Evolutionary conservation across 92 coral and sea anemone genomes (phyloP), one percentile per base, ranked within the genome.

Genomic region (Heliopora coerulea): DNA sequence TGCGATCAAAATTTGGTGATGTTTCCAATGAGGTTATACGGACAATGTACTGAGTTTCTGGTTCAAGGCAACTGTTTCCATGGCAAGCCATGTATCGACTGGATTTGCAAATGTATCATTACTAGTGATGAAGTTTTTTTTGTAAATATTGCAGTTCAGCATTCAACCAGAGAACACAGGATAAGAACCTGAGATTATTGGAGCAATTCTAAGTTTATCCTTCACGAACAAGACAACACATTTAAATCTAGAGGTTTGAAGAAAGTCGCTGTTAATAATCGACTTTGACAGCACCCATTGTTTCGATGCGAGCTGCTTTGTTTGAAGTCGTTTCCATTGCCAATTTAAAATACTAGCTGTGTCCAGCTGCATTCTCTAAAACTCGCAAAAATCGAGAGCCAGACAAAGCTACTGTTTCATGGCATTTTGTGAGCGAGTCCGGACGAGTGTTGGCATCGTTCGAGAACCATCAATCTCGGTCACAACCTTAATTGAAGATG

Each of bases 261-360:
- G 48, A 58, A 67, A 24, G 74, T 67, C 26, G 48, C 37, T 37
- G 59, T 48, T 67, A 15, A 56, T 44, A 67, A 67, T 67, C 58
- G 74, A 67, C 74, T 44, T 32, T 67, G 74, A 67, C 59, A 67
- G 26, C 54, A 17, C 27, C 33, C 39, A 67, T 67, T 67, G 74
- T 67, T n/a, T 19, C 41, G 3, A 44, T 35, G 27, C 59, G 48
- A 32, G 9, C 21, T 59, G 35, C 54, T 67, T 48, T 44, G 74
- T 48, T 67, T 67, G 25, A 19, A 39, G 29, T 34, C 33, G 29
- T 66, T 44, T 66, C 17, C 52, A 6, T 46, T 46, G 7, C 52
- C 73, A 44, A 66, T 24, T 48, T 67, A 27, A 49, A 67, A 11
- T 44, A 26, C 59, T 56, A 48, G 35, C 32, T 18, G 40, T 65